Evolutionary conservation across 2,113 vertebrate genomes (phyloP).

Genomic region (Baryphthengus martii): DNA sequence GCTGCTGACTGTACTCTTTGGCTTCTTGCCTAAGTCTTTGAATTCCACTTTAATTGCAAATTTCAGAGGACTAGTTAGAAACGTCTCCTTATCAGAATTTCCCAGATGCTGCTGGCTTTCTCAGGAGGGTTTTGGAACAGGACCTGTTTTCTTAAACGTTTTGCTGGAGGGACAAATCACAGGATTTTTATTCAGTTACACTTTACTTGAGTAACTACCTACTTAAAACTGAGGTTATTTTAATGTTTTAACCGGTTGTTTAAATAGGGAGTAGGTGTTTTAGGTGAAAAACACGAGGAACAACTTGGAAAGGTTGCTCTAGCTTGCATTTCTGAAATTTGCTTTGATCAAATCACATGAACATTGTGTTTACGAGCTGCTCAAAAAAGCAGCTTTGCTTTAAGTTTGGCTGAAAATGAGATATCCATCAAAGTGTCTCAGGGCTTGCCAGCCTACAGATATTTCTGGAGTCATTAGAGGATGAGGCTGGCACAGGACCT

Average conservation of each 20-base stretch:
- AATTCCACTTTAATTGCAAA: not conserved
- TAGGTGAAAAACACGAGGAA: not conserved
- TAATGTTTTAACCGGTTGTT: not conserved
- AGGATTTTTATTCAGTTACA: not conserved
- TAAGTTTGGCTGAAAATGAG: not conserved
- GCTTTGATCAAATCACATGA: not conserved
- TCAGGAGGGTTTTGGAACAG: not conserved
- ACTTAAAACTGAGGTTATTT: not conserved
- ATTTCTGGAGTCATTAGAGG: not conserved
- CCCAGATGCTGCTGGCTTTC: not conserved
- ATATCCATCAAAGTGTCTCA: not conserved
- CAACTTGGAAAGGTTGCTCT: not conserved
- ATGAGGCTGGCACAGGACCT: not conserved
- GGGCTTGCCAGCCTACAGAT: not conserved
- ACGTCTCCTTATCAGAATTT: not conserved
- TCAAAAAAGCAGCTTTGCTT: not conserved
- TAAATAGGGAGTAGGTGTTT: not conserved
- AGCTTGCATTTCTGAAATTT: not conserved
- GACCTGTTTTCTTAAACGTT: not conserved
- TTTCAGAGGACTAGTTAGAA: not conserved
- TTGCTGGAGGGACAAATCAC: not conserved
- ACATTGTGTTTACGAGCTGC: not conserved
- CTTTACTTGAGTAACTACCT: not conserved
- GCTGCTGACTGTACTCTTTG: not conserved
- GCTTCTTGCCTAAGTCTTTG: not conserved